Percentiles rank a stretch among this genome's conserved stretches.
Evolutionary conservation across 2,888 invertebrate genomes (phyloP).

Genomic region (Brenthis daphne): DNA sequence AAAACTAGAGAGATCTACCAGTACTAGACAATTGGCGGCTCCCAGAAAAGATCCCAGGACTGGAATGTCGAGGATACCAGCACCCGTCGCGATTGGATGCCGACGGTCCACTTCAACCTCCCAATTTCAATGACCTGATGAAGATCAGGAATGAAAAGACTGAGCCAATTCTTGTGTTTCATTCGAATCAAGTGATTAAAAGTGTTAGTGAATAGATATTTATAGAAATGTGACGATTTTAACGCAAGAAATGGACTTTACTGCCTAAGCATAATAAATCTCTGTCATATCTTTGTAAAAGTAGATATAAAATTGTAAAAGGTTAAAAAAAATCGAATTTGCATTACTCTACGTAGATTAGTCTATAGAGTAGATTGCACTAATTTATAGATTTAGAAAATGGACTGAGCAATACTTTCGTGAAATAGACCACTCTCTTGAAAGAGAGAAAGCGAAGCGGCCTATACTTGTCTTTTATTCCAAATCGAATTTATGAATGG

Average conservation of each 20-base stretch:
- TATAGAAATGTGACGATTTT: slow-evolving; percentile 24
- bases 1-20: slow-evolving; percentile 83
- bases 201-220: slow-evolving; percentile 33
- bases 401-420: too few species aligned
- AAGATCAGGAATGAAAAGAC: slow-evolving; percentile 46
- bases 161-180: slow-evolving; percentile 34
- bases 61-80: slow-evolving; percentile 73
- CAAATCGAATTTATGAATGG: too few species aligned
- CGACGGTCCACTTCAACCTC: slow-evolving; percentile 73
- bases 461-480: too few species aligned
- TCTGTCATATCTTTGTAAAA: slow-evolving; percentile 45
- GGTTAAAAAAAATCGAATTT: slow-evolving; percentile 35
- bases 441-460: too few species aligned
- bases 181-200: slow-evolving; percentile 39
- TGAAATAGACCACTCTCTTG: too few species aligned
- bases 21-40: slow-evolving; percentile 75
- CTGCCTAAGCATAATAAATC: slow-evolving; percentile 32
- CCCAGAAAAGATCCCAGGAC: slow-evolving; percentile 74
- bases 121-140: slow-evolving; percentile 68
- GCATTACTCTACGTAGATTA: slow-evolving; percentile 27
- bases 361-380: slow-evolving; percentile 38
- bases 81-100: slow-evolving; percentile 72
- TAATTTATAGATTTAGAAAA: background rate
- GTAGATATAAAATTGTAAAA: slow-evolving; percentile 36
- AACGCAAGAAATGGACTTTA: slow-evolving; percentile 20